phyloP scores from a whole-genome alignment of 2,113 vertebrate genomes.

The Cathartes aura region DNA sequence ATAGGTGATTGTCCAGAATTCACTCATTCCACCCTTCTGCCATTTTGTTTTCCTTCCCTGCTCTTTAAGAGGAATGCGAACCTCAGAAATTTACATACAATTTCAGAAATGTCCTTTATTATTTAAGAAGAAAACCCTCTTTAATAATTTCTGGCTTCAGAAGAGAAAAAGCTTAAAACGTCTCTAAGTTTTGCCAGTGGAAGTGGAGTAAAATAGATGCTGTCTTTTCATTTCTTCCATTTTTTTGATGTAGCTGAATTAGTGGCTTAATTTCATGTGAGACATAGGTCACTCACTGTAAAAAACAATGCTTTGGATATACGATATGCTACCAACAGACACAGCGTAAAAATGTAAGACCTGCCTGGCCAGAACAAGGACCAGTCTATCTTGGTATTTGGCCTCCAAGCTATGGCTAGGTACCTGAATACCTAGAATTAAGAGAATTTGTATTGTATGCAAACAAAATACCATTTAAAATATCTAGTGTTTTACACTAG shows the following conservation, averaged over 20 bases:
- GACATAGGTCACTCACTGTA: not conserved
- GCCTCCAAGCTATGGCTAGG: not conserved
- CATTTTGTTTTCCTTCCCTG: not conserved
- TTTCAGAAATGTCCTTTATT: not conserved
- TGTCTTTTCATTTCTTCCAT: not conserved
- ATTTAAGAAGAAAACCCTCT: not conserved
- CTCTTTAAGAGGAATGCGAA: not conserved
- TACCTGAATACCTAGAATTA: not conserved
- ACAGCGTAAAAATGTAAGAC: not conserved
- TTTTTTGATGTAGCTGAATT: not conserved
- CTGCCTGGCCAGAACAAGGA: not conserved
- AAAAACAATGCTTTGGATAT: not conserved
- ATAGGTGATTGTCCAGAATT: not conserved
- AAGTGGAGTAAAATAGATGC: not conserved
- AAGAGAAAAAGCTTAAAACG: not conserved
- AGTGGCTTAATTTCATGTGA: not conserved
- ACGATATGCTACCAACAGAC: not conserved
- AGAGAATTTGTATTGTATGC: not conserved
- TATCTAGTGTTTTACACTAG: not conserved
- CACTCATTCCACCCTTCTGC: not conserved
- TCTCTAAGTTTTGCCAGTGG: not conserved
- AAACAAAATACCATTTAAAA: not conserved
- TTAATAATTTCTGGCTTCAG: not conserved
- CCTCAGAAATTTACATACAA: not conserved
- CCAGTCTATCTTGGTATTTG: not conserved